These are phyloP conservation scores for Stegodyphus dumicola DNA, from an alignment of 1,140 invertebrate species.

Conservation along the genomic window DNA sequence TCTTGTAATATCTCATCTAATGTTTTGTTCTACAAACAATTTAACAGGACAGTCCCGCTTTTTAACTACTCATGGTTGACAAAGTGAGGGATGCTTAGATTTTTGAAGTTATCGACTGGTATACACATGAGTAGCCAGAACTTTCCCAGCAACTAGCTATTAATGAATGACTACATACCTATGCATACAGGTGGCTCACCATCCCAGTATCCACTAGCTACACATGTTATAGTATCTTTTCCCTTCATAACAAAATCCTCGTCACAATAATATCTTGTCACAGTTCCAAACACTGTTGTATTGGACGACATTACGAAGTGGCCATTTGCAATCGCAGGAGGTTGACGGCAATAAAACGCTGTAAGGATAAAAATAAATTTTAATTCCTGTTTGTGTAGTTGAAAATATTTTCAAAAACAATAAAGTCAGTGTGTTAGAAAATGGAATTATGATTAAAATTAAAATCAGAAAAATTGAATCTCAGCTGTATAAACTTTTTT, in stretches of 20 bases:
- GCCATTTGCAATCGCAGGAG: constrained; percentile 79
- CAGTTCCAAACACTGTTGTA: constrained; percentile 75
- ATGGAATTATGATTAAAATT: background rate
- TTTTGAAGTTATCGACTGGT: background rate
- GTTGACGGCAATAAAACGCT: constrained; percentile 82
- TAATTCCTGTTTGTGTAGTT: no score
- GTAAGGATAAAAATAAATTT: constrained; percentile 17
- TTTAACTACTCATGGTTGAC: no score
- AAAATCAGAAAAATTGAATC: background rate
- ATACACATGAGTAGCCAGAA: background rate
- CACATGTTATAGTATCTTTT: constrained; percentile 75
- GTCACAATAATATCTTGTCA: constrained; percentile 82
- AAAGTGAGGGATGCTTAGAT: no score
- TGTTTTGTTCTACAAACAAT: no score
- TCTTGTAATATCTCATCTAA: no score
- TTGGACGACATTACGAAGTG: constrained; percentile 75
- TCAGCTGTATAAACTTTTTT: no score
- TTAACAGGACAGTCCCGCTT: no score
- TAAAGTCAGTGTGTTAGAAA: background rate
- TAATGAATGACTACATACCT: constrained; percentile 12
- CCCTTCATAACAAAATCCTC: constrained; percentile 77
- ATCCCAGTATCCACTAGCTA: constrained; percentile 83
- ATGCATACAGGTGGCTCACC: constrained; percentile 73
- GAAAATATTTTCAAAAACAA: background rate
- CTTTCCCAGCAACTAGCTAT: background rate